phyloP scores from a whole-genome alignment of 1,140 invertebrate genomes.

The Scaptomyza hsui region DNA sequence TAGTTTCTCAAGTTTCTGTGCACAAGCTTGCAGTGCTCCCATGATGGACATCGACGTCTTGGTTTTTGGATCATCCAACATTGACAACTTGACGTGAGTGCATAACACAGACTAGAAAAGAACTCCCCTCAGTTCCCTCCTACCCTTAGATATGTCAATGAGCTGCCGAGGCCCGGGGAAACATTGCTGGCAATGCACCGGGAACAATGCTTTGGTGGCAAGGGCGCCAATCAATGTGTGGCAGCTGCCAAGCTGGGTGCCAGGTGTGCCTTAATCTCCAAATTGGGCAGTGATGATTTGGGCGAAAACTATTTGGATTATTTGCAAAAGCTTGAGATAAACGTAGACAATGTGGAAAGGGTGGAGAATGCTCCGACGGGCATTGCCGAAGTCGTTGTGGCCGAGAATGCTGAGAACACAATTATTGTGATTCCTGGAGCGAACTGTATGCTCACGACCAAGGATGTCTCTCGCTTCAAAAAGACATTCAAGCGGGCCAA shows the following conservation, averaged over 20 bases:
- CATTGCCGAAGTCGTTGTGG: conserved; percentile 91
- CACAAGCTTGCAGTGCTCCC: background rate
- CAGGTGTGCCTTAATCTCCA: conserved; percentile 91
- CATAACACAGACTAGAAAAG: background rate
- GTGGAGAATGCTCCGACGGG: conserved; percentile 86
- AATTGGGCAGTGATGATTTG: conserved; percentile 95
- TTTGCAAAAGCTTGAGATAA: conserved; percentile 87
- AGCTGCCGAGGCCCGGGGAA: conserved; percentile 94
- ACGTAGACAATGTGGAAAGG: conserved; percentile 85
- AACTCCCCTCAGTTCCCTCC: background rate
- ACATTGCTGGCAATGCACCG: conserved; percentile 93
- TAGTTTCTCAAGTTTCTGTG: background rate
- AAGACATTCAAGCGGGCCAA: conserved; percentile 39
- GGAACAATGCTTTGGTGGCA: conserved; percentile 94
- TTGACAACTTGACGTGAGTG: conserved; percentile 91
- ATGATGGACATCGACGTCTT: conserved; percentile 84
- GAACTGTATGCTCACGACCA: conserved; percentile 88
- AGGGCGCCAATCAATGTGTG: conserved; percentile 98
- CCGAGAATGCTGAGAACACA: conserved; percentile 92
- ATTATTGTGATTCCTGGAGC: conserved; percentile 96
- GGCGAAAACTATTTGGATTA: conserved; percentile 90
- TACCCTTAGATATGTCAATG: conserved; percentile 91
- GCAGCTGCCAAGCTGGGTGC: conserved; percentile 93
- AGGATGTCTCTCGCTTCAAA: conserved; percentile 86
- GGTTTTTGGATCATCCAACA: conserved; percentile 92